Conservation (phyloP, 1,140 invertebrate species). For the Protaetia brevitarsis region DNA sequence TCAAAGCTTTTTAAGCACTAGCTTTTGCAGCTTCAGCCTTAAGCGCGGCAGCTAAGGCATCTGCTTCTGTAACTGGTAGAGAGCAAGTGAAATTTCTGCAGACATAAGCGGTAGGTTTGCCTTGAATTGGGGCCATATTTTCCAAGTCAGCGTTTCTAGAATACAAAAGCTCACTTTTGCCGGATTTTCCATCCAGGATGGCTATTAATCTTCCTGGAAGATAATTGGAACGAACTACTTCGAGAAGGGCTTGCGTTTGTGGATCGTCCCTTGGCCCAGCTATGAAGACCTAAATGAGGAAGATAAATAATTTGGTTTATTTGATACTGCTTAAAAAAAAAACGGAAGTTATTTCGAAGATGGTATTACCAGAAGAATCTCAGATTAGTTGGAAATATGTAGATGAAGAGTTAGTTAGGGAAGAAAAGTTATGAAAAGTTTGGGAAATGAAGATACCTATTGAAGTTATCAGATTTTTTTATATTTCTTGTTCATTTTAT, state of each 20-base stretch:
- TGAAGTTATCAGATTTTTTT: too few species aligned
- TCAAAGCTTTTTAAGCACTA: background rate
- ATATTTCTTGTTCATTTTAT: too few species aligned
- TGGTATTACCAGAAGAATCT: too few species aligned
- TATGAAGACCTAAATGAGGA: conserved; percentile 60
- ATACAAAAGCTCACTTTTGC: conserved; percentile 47
- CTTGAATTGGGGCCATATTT: conserved; percentile 48
- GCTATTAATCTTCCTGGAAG: conserved; percentile 70
- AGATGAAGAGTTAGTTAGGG: too few species aligned
- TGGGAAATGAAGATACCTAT: too few species aligned
- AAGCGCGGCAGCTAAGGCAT: conserved; percentile 62
- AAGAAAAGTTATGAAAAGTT: too few species aligned
- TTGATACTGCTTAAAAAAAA: too few species aligned
- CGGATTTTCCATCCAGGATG: conserved; percentile 58
- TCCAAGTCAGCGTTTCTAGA: conserved; percentile 36
- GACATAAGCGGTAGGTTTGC: conserved; percentile 72
- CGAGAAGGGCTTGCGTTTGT: conserved; percentile 65
- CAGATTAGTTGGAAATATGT: too few species aligned
- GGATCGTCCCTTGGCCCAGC: conserved; percentile 62
- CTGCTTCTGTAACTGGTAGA: conserved; percentile 69
- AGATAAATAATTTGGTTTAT: too few species aligned
- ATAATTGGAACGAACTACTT: conserved; percentile 62
- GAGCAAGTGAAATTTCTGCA: conserved; percentile 77
- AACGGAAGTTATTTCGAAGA: too few species aligned
- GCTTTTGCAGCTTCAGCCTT: conserved; percentile 41